phyloP scores from a whole-genome alignment of 2,888 invertebrate species.

The Acronicta leporina region DNA sequence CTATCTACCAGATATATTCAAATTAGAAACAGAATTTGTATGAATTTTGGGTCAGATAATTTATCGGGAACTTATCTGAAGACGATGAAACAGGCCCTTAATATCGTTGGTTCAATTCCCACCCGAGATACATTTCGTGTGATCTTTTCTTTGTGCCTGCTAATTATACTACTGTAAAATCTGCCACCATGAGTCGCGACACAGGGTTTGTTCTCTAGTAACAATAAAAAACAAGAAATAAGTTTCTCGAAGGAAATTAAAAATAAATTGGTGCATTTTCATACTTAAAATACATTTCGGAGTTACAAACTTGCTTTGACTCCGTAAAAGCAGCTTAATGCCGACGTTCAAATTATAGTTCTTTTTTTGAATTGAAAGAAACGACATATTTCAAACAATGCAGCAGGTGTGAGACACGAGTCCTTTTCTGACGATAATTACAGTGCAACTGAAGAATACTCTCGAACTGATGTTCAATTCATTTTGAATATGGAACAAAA shows the following conservation, averaged over 20 bases:
- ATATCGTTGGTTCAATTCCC: too few species aligned
- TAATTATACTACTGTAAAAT: too few species aligned
- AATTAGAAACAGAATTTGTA: too few species aligned
- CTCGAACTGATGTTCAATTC: conserved; percentile 54
- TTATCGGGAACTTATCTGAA: too few species aligned
- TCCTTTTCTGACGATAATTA: conserved; percentile 66
- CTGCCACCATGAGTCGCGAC: too few species aligned
- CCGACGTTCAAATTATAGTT: conserved; percentile 24
- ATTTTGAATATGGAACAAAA: conserved; percentile 78
- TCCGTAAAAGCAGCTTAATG: conserved; percentile 35
- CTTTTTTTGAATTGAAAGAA: conserved; percentile 31
- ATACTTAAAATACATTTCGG: conserved; percentile 25
- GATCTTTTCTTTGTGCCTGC: too few species aligned
- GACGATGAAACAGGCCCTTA: too few species aligned
- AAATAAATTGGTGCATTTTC: conserved; percentile 18
- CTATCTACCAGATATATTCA: too few species aligned
- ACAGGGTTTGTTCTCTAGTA: too few species aligned
- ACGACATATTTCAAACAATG: conserved; percentile 53
- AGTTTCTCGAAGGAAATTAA: conserved; percentile 16
- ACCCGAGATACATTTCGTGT: too few species aligned
- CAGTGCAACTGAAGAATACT: conserved; percentile 60
- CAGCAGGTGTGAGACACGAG: conserved; percentile 73
- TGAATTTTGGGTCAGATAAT: too few species aligned
- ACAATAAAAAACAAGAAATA: too few species aligned
- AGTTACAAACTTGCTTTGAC: conserved; percentile 12